Conservation (phyloP, 2,888 invertebrate genomes). For the Chymomyza procnemis region DNA sequence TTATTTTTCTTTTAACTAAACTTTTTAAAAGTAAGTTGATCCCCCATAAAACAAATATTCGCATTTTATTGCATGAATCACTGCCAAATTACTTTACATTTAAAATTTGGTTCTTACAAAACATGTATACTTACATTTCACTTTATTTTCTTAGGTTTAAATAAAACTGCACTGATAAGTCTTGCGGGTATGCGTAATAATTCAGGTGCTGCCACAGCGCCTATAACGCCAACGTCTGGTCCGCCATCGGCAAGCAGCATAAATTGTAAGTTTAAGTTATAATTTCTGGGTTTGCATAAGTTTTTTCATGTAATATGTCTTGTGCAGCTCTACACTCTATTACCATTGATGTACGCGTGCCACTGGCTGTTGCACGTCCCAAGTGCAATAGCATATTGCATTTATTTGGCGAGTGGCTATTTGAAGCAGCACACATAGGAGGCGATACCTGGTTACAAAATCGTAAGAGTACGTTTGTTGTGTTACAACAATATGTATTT, state of each 20-base stretch:
- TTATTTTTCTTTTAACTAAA: too few species aligned
- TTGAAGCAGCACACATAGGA: constrained; percentile 95
- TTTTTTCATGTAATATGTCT: constrained; percentile 4
- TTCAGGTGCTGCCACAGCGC: constrained; percentile 79
- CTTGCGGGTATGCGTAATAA: constrained; percentile 84
- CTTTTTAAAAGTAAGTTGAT: constrained; percentile 6
- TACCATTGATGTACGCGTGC: constrained; percentile 82
- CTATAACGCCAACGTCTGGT: constrained; percentile 85
- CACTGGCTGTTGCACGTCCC: constrained; percentile 88
- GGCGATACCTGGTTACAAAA: constrained; percentile 83
- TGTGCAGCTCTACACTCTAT: constrained; percentile 83
- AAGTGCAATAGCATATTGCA: constrained; percentile 97
- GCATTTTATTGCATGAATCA: constrained; percentile 11
- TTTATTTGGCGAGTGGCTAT: constrained; percentile 97
- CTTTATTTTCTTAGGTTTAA: constrained; percentile 82
- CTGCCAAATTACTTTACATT: constrained; percentile 17
- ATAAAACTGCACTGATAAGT: constrained; percentile 89
- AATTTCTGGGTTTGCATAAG: neutral
- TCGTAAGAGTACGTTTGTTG: constrained; percentile 79
- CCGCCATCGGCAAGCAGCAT: constrained; percentile 84
- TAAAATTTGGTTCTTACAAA: constrained; percentile 16
- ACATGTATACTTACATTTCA: neutral
- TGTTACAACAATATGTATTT: neutral
- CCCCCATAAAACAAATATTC: constrained; percentile 12
- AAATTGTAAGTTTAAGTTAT: constrained; percentile 80